Evolutionary conservation across 2,797 vertebrate species (phyloP).

Genomic region (Myoxocephalus aenaeus): DNA sequence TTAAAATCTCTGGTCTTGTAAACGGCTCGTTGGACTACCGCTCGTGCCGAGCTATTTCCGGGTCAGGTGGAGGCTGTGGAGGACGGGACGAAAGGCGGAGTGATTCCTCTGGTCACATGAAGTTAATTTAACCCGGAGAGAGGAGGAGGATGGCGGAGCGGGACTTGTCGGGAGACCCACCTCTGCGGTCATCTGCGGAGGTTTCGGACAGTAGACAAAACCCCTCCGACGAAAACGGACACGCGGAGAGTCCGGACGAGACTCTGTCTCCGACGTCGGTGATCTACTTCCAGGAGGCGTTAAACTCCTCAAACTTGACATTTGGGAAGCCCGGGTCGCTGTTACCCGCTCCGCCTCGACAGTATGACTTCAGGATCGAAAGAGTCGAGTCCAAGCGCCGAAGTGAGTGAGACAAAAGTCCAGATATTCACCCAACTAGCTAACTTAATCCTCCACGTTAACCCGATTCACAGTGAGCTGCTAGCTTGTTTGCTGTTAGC

Average conservation of each 20-base stretch:
- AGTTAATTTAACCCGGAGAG: constrained; percentile 32
- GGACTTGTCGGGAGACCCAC: constrained; percentile 26
- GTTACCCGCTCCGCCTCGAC: constrained; percentile 63
- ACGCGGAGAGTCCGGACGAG: constrained; percentile 79
- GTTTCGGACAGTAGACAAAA: constrained; percentile 50
- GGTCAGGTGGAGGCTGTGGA: constrained; percentile 40
- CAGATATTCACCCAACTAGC: not conserved
- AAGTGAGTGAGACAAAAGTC: constrained; percentile 73
- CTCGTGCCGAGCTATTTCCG: constrained; percentile 35
- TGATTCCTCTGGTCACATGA: constrained; percentile 62
- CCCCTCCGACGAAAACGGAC: constrained; percentile 76
- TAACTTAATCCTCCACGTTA: fast-evolving
- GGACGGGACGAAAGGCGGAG: constrained; percentile 34
- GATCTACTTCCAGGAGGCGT: constrained; percentile 86
- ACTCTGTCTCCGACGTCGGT: constrained; percentile 85
- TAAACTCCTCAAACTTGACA: constrained; percentile 75
- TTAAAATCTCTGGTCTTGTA: constrained; percentile 21
- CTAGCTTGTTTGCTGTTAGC: constrained; percentile 22
- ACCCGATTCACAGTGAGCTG: not conserved
- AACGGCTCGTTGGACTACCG: too few relatives aligned
- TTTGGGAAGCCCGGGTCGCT: constrained; percentile 62
- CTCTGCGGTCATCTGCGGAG: constrained; percentile 45
- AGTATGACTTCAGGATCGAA: constrained; percentile 82
- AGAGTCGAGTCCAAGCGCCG: constrained; percentile 74
- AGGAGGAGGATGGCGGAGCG: constrained; percentile 72